Percentiles rank a stretch among this genome's conserved stretches.
These are phyloP conservation scores for Cyanoderma ruficeps DNA, from an alignment of 2,113 vertebrate genomes.

Conservation along the genomic window DNA sequence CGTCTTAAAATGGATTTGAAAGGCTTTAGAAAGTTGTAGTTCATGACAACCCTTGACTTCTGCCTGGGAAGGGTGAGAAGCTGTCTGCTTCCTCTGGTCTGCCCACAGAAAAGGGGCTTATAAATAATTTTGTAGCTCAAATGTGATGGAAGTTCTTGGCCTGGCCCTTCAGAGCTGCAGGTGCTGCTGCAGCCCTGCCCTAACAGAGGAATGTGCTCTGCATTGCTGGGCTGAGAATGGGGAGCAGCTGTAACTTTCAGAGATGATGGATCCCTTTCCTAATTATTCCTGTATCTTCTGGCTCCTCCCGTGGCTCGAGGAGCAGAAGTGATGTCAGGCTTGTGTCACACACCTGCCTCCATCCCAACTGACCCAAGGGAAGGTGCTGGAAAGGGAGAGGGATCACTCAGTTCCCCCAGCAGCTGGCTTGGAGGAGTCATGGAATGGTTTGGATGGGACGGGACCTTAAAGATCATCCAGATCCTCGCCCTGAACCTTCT, in stretches of 20 bases:
- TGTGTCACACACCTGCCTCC: not conserved
- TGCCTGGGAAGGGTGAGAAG: not conserved
- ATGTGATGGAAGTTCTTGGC: not conserved
- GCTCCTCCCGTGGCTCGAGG: fast-evolving
- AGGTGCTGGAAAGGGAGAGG: not conserved
- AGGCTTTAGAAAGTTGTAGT: fast-evolving
- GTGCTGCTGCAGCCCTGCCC: not conserved
- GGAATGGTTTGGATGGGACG: not conserved
- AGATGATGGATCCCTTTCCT: not conserved
- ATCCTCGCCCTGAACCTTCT: not conserved
- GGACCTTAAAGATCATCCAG: not conserved
- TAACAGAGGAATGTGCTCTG: fast-evolving
- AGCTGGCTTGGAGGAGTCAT: not conserved
- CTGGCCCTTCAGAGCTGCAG: not conserved
- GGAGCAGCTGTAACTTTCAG: fast-evolving
- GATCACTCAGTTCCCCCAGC: not conserved
- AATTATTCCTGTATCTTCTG: not conserved
- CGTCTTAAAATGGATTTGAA: fast-evolving
- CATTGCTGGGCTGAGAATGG: not conserved
- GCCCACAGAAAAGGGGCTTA: not conserved
- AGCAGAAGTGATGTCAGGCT: not conserved
- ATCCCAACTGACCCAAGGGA: fast-evolving
- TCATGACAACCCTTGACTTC: not conserved
- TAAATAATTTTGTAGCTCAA: not conserved
- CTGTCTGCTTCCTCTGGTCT: not conserved